These are phyloP conservation scores for Rutpela maculata DNA, from an alignment of 2,888 invertebrate genomes.

Conservation along the genomic window DNA sequence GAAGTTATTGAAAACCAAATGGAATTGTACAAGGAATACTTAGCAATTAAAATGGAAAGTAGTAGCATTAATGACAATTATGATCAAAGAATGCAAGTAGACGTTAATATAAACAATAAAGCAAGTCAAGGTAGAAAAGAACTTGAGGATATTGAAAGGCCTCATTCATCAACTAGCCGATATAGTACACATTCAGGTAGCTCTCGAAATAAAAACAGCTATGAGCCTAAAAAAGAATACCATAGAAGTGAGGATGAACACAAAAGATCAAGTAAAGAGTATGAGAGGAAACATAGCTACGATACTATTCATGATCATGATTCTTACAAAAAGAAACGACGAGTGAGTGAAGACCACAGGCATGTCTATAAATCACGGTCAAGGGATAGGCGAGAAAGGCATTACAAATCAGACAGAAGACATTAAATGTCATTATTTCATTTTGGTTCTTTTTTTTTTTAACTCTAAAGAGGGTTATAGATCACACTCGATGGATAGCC, in stretches of 20 bases:
- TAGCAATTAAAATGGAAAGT: slow-evolving; percentile 30
- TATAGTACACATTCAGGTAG: slow-evolving; percentile 31
- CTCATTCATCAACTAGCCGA: slow-evolving; percentile 28
- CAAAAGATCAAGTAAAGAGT: slow-evolving; percentile 2
- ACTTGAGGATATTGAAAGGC: slow-evolving; percentile 21
- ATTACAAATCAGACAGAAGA: slow-evolving; percentile 43
- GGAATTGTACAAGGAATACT: slow-evolving; percentile 68
- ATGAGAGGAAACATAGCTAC: slow-evolving; percentile 30
- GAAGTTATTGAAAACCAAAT: slow-evolving; percentile 79
- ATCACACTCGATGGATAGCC: too few relatives aligned
- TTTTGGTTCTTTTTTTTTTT: too few relatives aligned
- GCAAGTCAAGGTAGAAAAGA: neutral
- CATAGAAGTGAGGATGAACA: slow-evolving; percentile 1
- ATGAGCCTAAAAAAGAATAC: slow-evolving; percentile 20
- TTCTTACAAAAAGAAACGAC: slow-evolving; percentile 22
- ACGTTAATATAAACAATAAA: neutral
- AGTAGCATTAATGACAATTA: neutral
- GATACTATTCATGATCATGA: slow-evolving; percentile 17
- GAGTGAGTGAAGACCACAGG: slow-evolving; percentile 34
- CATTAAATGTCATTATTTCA: slow-evolving; percentile 34
- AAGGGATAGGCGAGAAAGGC: slow-evolving; percentile 37
- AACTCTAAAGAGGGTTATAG: neutral
- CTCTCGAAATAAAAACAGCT: slow-evolving; percentile 29
- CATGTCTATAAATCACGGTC: neutral
- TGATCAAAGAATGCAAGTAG: neutral